phyloP scores from a whole-genome alignment of 2,113 vertebrate species.

The Rhombomys opimus region DNA sequence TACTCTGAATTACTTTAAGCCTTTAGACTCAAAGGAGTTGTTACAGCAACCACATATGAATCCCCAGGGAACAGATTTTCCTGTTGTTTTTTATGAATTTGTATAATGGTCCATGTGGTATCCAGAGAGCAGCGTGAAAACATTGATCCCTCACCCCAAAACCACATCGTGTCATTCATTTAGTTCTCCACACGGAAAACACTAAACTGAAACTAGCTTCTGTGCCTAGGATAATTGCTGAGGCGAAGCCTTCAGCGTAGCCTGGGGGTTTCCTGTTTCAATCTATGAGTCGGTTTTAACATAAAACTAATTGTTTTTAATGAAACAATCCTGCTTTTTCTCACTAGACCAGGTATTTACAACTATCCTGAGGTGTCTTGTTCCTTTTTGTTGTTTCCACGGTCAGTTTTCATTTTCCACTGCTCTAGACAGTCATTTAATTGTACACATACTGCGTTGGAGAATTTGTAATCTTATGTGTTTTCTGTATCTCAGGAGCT shows the following conservation, averaged over 20 bases:
- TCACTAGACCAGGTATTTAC: not conserved
- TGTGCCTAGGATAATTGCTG: not conserved
- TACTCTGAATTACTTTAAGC: slow-evolving; percentile 61
- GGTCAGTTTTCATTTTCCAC: not conserved
- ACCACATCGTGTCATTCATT: not conserved
- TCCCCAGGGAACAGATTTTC: slow-evolving; percentile 10
- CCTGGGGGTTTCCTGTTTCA: not conserved
- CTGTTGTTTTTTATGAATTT: slow-evolving; percentile 50
- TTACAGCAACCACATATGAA: slow-evolving; percentile 49
- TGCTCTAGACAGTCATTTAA: not conserved
- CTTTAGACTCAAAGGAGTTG: slow-evolving; percentile 51
- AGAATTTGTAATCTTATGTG: not conserved
- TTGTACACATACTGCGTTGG: not conserved
- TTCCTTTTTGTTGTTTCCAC: not conserved
- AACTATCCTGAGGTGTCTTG: not conserved
- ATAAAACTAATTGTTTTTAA: not conserved
- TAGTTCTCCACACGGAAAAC: not conserved
- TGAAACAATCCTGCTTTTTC: not conserved
- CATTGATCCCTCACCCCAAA: not conserved
- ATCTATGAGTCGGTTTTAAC: slow-evolving; percentile 34
- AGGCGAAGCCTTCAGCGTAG: not conserved
- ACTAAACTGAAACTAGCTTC: not conserved
- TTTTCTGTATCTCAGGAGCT: not conserved
- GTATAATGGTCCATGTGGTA: slow-evolving; percentile 25
- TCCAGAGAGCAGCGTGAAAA: slow-evolving; percentile 34